A percentile compares a stretch with the other conserved stretches of the same genome.
These are phyloP conservation scores for Xestia ashworthii DNA, from an alignment of 2,888 invertebrate species.

Conservation along the genomic window DNA sequence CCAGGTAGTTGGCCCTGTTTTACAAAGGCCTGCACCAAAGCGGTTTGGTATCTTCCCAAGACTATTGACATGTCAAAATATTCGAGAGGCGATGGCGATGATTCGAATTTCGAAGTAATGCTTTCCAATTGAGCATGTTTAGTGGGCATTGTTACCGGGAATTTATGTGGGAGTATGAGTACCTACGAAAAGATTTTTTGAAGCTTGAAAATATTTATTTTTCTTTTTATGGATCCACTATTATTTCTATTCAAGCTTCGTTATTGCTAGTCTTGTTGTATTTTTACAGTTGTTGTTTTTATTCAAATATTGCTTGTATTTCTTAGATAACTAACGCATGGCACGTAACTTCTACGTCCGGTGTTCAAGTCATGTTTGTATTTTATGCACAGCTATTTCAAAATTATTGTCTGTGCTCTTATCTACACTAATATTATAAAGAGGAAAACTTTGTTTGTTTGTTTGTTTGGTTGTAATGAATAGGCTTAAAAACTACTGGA, in stretches of 20 bases:
- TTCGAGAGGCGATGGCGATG: conserved; percentile 43
- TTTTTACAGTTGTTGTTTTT: background rate
- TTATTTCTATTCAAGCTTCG: conserved; percentile 1
- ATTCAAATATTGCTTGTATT: background rate
- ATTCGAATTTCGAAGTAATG: conserved; percentile 45
- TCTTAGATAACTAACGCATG: background rate
- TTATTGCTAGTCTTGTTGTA: background rate
- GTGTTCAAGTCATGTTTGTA: background rate
- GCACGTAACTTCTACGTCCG: background rate
- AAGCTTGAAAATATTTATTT: conserved; percentile 9
- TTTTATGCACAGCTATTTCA: background rate
- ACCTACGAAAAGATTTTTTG: background rate
- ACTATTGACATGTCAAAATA: conserved; percentile 63
- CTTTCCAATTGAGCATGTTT: conserved; percentile 49
- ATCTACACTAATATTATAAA: too few relatives aligned
- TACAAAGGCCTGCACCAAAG: conserved; percentile 59
- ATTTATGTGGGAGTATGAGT: conserved; percentile 39
- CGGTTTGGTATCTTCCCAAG: conserved; percentile 62
- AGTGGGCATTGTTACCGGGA: conserved; percentile 41
- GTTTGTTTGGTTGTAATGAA: too few relatives aligned
- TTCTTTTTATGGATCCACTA: conserved; percentile 1
- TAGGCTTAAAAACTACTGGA: too few relatives aligned
- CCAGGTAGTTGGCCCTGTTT: conserved; percentile 68
- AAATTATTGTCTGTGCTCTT: background rate
- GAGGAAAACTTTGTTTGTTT: too few relatives aligned